Percentiles rank a stretch among this genome's conserved stretches.
phyloP scores from a whole-genome alignment of 1,140 invertebrate genomes.

The Ceratina japonica region DNA sequence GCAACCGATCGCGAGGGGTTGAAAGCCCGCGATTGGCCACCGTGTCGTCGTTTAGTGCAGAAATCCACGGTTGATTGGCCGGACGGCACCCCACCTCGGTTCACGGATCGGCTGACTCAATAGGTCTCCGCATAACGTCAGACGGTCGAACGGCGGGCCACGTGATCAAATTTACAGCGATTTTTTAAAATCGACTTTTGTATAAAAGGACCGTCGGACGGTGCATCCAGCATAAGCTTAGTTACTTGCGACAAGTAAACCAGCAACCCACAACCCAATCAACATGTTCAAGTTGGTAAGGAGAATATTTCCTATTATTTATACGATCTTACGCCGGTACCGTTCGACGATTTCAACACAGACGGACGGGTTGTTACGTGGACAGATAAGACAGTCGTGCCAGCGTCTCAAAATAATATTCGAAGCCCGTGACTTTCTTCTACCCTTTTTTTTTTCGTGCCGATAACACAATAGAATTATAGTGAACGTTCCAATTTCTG shows the following conservation, averaged over 20 bases:
- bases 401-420: no score
- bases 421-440: no score
- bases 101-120: constrained; percentile 68
- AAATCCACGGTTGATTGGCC: constrained; percentile 51
- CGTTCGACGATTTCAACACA: no score
- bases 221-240: constrained; percentile 68
- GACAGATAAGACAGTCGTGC: no score
- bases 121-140: constrained; percentile 70
- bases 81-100: constrained; percentile 36
- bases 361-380: no score
- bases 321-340: background rate
- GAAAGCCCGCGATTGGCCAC: constrained; percentile 63
- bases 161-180: constrained; percentile 67
- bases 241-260: constrained; percentile 75
- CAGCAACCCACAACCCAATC: constrained; percentile 67
- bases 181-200: constrained; percentile 69
- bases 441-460: no score
- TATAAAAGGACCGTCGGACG: constrained; percentile 72
- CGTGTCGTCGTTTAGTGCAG: constrained; percentile 47
- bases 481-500: no score
- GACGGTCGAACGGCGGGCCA: constrained; percentile 60
- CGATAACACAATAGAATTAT: no score
- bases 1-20: constrained; percentile 64
- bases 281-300: constrained; percentile 80
- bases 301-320: constrained; percentile 23